Evolutionary conservation across 2,888 invertebrate genomes (phyloP).

Genomic region (Sthenelais limicola): DNA sequence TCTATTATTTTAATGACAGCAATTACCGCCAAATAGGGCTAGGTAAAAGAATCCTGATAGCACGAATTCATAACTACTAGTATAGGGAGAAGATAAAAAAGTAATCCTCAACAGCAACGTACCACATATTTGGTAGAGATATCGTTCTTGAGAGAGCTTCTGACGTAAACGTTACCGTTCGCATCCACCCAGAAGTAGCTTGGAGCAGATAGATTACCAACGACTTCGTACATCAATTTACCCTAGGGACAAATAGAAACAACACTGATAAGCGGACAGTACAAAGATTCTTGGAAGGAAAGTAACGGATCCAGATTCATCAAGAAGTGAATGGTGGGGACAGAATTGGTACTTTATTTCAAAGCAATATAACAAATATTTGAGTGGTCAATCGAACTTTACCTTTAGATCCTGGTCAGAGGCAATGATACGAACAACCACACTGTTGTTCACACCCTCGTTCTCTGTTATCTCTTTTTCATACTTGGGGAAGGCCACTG

Average conservation of each 20-base stretch:
- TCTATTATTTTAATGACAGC: not conserved
- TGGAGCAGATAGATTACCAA: constrained; percentile 52
- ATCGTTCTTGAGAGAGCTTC: constrained; percentile 49
- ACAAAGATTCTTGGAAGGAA: too few relatives aligned
- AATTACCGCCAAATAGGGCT: too few relatives aligned
- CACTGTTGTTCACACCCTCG: constrained; percentile 48
- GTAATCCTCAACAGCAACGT: constrained; percentile 17
- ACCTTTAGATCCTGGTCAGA: constrained; percentile 49
- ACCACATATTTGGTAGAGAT: constrained; percentile 48
- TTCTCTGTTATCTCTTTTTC: constrained; percentile 55
- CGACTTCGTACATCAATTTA: constrained; percentile 50
- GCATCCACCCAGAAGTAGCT: constrained; percentile 51
- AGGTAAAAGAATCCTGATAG: too few relatives aligned
- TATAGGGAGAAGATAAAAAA: not conserved
- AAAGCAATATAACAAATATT: too few relatives aligned
- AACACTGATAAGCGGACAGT: not conserved
- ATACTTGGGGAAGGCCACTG: constrained; percentile 49
- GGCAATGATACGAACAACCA: constrained; percentile 47
- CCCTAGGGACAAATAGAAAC: constrained; percentile 50
- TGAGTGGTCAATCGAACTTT: too few relatives aligned
- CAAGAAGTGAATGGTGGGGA: too few relatives aligned
- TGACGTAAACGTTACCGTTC: constrained; percentile 47
- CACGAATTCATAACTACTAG: too few relatives aligned
- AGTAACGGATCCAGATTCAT: too few relatives aligned
- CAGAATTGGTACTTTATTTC: too few relatives aligned